Percentiles rank a stretch among this genome's conserved stretches.
These are phyloP conservation scores for Chanos chanos DNA, from an alignment of 2,797 vertebrate genomes.

Conservation along the genomic window DNA sequence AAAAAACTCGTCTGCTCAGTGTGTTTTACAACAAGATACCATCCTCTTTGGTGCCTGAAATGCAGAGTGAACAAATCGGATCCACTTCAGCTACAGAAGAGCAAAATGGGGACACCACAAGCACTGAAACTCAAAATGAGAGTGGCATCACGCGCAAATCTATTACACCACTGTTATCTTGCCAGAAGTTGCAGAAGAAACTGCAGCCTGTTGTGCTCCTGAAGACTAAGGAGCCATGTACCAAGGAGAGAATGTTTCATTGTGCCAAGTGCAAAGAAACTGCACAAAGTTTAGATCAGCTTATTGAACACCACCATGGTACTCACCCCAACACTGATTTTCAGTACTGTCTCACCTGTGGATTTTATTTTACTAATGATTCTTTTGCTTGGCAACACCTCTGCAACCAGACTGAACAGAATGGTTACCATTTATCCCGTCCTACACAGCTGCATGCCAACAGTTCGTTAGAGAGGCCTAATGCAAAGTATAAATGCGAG, in stretches of 20 bases:
- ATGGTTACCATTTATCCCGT: neutral
- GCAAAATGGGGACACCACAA: neutral
- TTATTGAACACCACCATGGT: constrained; percentile 67
- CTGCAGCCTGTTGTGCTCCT: constrained; percentile 71
- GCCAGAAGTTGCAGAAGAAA: constrained; percentile 49
- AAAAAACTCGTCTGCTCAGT: constrained; percentile 20
- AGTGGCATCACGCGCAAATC: constrained; percentile 13
- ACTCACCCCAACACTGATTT: constrained; percentile 53
- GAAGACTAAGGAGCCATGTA: constrained; percentile 39
- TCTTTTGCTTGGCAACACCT: constrained; percentile 48
- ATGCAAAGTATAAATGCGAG: constrained; percentile 45
- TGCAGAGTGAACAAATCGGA: constrained; percentile 40
- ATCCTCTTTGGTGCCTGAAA: constrained; percentile 49
- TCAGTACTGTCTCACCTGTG: constrained; percentile 59
- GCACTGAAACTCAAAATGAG: neutral
- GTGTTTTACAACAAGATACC: constrained; percentile 51
- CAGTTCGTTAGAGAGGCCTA: neutral
- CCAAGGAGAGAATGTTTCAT: constrained; percentile 42
- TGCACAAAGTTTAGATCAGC: constrained; percentile 46
- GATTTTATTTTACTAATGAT: constrained; percentile 50
- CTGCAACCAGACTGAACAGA: constrained; percentile 40
- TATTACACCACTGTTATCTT: constrained; percentile 41
- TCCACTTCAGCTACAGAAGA: constrained; percentile 6
- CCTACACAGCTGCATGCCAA: constrained; percentile 13
- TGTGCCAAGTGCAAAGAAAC: constrained; percentile 61